These are phyloP conservation scores for Arrhopalites spinosus DNA, from an alignment of 2,888 invertebrate species.

Conservation along the genomic window DNA sequence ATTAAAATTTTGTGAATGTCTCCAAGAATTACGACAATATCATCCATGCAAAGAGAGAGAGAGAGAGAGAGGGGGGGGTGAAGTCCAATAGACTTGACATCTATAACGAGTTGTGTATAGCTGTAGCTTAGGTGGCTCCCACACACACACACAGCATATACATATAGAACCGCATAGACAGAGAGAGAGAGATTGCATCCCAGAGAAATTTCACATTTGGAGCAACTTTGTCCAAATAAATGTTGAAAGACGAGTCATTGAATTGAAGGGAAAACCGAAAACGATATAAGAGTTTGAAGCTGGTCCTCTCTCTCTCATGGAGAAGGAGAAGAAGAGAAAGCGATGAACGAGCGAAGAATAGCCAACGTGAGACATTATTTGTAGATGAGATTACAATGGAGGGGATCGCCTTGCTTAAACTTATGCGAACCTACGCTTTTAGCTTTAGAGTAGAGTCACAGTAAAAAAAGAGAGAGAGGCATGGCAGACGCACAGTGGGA, in stretches of 20 bases:
- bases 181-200: no score
- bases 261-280: not conserved
- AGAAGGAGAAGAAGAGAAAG: not conserved
- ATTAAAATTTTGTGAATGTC: no score
- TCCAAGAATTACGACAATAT: not conserved
- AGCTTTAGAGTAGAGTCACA: no score
- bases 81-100: no score
- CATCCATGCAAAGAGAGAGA: not conserved
- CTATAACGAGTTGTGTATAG: no score
- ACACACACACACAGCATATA: no score
- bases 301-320: not conserved
- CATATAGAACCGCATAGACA: no score
- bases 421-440: no score
- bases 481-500: not conserved
- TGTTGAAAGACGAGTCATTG: not conserved
- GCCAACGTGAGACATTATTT: constrained; percentile 34
- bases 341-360: not conserved
- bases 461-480: no score
- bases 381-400: constrained; percentile 37
- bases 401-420: not conserved
- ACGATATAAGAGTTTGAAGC: not conserved
- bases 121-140: no score
- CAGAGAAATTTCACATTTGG: no score
- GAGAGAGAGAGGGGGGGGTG: not conserved
- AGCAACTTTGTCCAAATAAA: no score